Conservation (phyloP, 2,113 vertebrate species). For the Heterochromis multidens region DNA sequence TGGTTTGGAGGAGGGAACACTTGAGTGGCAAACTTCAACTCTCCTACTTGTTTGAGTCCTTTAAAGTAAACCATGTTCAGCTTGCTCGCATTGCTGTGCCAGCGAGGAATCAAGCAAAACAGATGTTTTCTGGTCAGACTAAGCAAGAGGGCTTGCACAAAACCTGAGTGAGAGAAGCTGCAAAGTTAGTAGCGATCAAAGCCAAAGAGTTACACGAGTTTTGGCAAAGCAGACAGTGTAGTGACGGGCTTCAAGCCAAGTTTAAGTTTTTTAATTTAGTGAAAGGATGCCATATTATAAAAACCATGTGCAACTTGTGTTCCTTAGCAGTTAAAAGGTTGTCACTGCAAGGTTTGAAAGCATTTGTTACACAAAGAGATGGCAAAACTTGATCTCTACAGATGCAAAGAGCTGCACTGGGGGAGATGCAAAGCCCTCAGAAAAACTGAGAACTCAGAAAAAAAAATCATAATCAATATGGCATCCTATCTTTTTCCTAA, state of each 20-base stretch:
- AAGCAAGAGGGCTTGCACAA: not conserved
- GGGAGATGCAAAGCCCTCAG: not conserved
- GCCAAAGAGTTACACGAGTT: conserved; percentile 28
- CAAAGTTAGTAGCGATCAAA: conserved; percentile 32
- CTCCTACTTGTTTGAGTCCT: not conserved
- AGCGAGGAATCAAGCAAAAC: not conserved
- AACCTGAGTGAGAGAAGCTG: conserved; percentile 43
- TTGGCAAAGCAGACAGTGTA: not conserved
- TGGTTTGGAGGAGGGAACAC: not conserved
- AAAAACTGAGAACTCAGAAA: not conserved
- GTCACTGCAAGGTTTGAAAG: not conserved
- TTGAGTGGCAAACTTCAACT: not conserved
- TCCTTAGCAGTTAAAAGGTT: not conserved
- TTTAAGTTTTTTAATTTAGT: not conserved
- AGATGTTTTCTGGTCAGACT: not conserved
- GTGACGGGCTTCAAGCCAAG: not conserved
- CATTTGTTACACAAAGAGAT: not conserved
- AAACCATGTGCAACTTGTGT: not conserved
- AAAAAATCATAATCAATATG: not conserved
- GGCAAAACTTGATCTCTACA: not conserved
- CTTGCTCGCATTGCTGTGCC: not conserved
- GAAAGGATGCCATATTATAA: not conserved
- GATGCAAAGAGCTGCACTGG: not conserved
- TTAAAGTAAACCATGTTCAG: not conserved
- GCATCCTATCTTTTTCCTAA: not conserved